Percentiles rank a stretch among this genome's conserved stretches.
Conservation (phyloP, 2,113 vertebrate species). For the Actinemys pallida region DNA sequence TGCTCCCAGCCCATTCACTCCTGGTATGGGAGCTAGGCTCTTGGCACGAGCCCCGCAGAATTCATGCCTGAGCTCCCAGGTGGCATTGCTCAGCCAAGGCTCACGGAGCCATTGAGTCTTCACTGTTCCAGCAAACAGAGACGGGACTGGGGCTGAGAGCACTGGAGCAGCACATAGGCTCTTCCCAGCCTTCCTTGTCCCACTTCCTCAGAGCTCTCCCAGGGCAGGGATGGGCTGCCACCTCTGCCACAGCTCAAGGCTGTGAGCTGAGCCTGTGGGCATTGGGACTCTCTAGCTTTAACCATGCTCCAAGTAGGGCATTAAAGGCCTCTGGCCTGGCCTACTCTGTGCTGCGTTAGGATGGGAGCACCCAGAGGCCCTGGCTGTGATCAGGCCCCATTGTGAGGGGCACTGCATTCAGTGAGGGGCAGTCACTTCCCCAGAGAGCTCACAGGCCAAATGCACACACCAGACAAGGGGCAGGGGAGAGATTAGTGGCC, state of each 20-base stretch:
- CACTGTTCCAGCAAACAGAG: fast-evolving
- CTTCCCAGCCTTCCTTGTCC: neutral
- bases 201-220: fast-evolving
- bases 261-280: neutral
- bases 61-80: neutral
- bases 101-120: neutral
- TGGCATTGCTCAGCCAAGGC: neutral
- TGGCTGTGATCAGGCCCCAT: neutral
- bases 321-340: neutral
- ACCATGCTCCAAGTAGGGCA: neutral
- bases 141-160: neutral
- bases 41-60: fast-evolving
- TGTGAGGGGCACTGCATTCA: neutral
- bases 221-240: fast-evolving
- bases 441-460: neutral
- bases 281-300: neutral
- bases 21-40: neutral
- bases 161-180: fast-evolving
- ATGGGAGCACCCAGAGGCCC: neutral
- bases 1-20: neutral
- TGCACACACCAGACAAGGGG: neutral
- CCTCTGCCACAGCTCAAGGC: neutral
- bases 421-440: too few species aligned
- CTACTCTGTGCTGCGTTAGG: too few species aligned
- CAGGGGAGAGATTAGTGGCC: neutral